Evolutionary conservation across 2,888 invertebrate genomes (phyloP).

Genomic region (Calameuta filiformis): DNA sequence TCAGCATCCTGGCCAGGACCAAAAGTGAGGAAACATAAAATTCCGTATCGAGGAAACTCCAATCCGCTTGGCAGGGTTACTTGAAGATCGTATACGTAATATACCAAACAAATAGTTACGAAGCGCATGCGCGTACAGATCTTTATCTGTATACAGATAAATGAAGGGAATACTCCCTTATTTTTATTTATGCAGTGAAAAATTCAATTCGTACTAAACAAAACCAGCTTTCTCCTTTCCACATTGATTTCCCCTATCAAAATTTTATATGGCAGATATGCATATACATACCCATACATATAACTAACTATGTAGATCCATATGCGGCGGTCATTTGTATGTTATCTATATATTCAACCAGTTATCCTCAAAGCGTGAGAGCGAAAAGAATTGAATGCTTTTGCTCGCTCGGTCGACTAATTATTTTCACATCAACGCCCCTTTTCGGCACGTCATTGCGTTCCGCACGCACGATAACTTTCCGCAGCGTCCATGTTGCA

Average conservation of each 20-base stretch:
- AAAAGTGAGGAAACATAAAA: constrained; percentile 15
- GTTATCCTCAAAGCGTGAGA: not conserved
- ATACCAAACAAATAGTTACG: not conserved
- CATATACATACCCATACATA: not conserved
- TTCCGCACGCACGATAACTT: constrained; percentile 46
- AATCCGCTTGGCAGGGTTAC: not conserved
- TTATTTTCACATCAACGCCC: constrained; percentile 55
- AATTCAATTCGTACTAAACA: not conserved
- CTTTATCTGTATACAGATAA: not conserved
- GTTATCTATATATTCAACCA: not conserved
- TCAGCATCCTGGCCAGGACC: constrained; percentile 1
- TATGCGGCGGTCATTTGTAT: not conserved
- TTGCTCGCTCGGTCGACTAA: constrained; percentile 35
- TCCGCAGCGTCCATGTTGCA: constrained; percentile 17
- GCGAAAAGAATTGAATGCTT: not conserved
- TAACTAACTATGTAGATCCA: not conserved
- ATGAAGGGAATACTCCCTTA: not conserved
- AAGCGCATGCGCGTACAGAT: not conserved
- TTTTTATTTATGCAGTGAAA: not conserved
- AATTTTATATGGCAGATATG: not conserved
- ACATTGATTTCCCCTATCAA: not conserved
- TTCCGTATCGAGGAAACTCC: constrained; percentile 6
- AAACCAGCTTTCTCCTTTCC: not conserved
- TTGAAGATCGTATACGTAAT: not conserved
- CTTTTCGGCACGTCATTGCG: constrained; percentile 38